Conservation (phyloP, 2,797 vertebrate species). For the Peromyscus attwateri region DNA sequence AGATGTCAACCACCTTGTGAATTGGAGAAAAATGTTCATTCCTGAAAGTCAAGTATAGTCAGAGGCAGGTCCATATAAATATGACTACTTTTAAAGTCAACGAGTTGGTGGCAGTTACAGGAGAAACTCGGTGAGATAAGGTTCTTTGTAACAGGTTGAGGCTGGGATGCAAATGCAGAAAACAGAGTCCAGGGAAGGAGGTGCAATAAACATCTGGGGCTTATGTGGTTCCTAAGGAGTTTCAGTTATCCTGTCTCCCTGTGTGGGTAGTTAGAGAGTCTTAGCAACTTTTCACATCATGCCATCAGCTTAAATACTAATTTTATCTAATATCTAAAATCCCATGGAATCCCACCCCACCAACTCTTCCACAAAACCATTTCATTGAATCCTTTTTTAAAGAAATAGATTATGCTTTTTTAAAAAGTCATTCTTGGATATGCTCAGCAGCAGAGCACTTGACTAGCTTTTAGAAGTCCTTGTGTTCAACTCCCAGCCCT, state of each 20-base stretch:
- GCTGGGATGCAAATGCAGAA: background rate
- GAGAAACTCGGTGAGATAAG: background rate
- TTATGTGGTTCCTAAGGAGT: background rate
- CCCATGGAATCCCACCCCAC: background rate
- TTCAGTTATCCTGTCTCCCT: background rate
- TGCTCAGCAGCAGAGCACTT: background rate
- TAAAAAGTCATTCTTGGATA: background rate
- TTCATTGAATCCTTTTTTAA: background rate
- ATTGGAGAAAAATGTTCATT: background rate
- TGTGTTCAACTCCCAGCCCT: background rate
- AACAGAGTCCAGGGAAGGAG: background rate
- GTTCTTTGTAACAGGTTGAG: background rate
- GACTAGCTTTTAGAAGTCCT: background rate
- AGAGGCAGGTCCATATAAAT: background rate
- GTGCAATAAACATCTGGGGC: background rate
- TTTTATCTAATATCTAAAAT: conserved; percentile 15
- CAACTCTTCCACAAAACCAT: background rate
- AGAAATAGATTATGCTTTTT: background rate
- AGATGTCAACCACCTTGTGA: background rate
- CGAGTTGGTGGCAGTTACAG: background rate
- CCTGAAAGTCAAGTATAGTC: background rate
- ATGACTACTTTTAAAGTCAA: background rate
- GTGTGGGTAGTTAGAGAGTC: background rate
- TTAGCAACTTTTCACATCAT: background rate
- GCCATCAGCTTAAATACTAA: background rate